Conservation (phyloP, 1,140 invertebrate species). For the Eubasilissa regina region DNA sequence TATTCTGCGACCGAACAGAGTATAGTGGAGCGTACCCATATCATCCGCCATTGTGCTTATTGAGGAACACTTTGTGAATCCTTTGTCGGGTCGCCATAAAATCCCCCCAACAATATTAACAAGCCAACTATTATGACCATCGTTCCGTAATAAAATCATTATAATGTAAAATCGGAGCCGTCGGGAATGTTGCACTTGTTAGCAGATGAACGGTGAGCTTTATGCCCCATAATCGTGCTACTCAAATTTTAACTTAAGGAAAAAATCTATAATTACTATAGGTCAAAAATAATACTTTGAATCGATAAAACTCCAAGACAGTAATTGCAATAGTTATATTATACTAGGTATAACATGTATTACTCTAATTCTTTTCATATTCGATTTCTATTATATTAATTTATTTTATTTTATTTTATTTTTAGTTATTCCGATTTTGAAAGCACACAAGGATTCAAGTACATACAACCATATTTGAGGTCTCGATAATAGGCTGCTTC, state of each 20-base stretch:
- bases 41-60: constrained; percentile 19
- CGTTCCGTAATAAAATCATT: constrained; percentile 43
- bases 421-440: no score
- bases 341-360: no score
- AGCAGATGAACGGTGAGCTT: constrained; percentile 12
- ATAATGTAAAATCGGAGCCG: constrained; percentile 29
- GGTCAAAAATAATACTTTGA: no score
- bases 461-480: no score
- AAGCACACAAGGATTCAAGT: no score
- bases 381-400: no score
- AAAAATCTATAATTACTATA: no score
- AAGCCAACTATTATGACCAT: constrained; percentile 41
- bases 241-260: neutral
- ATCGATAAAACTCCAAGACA: no score
- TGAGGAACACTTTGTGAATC: constrained; percentile 34
- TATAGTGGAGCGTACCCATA: constrained; percentile 20
- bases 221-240: neutral
- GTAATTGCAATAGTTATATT: no score
- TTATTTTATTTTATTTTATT: no score
- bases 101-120: constrained; percentile 41
- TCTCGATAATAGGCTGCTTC: no score
- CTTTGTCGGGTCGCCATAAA: constrained; percentile 42
- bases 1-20: neutral
- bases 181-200: constrained; percentile 25
- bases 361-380: no score